Base-by-base conservation (phyloP, 2,888 invertebrate species). In the Deilephila elpenor region DNA sequence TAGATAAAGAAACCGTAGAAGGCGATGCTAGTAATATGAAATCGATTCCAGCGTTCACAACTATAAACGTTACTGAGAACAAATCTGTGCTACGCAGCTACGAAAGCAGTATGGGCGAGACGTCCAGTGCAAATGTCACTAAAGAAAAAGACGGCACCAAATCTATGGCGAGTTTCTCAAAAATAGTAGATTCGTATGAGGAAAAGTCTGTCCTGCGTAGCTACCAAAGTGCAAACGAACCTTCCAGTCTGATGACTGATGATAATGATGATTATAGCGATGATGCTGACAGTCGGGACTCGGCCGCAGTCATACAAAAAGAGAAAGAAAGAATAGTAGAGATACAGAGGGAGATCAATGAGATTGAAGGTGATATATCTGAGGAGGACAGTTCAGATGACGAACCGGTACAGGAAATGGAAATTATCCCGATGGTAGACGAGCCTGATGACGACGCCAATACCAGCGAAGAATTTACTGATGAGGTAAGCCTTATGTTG, bases 291-390 rank as follows among this genome's bases (percentile, higher is more conserved):
- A 74, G 71, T 74, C 71, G 73, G 71, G 77, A 73, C 59, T 76
- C 85, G 5, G 86, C 85, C 6, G 86, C 85, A 25, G 89, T 86
- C 1, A 90, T 89, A 75, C 91, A 89, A 76, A 92, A 89, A 76
- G 91, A 93, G 76, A 94, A 90, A 75, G 88, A 91, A 73, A 88
- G 82, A 73, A 93, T 94, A 71, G 92, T 91, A 3, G 94, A 94
- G 77, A 93, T 94, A 70, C 92, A 92, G 74, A 83, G 92, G n/a
- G 93, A 93, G 78, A 93, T 94, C 25, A 86, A 90, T 85, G 94
- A 93, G 81, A 88, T 94, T 67, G 93, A 93, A 78, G 90, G 84
- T 34, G 92, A 91, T 75, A 89, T 92, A 86, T 91, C 89, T 3
- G 88, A 90, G 75, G 78, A 74, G 75, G 83, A 78, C 70, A 76